A percentile compares a stretch with the other conserved stretches of the same genome.
Conservation (phyloP, 2,888 invertebrate species). For the Dicranocentrus wangi region DNA sequence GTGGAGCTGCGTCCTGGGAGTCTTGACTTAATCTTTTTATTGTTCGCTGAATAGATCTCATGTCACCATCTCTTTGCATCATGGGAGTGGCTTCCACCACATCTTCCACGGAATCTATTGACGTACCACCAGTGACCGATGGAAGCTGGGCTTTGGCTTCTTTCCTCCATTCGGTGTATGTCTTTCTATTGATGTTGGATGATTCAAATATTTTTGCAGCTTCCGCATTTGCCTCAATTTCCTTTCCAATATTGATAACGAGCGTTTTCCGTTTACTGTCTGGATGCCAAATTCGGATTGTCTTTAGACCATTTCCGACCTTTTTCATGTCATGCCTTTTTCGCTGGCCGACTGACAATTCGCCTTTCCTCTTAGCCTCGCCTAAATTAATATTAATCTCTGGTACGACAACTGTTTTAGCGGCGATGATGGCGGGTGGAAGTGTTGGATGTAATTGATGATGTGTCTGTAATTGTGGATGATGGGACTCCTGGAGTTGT, state of each 20-base stretch:
- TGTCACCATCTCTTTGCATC: slow-evolving; percentile 15
- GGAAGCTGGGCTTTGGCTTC: slow-evolving; percentile 38
- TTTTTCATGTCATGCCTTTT: too few relatives aligned
- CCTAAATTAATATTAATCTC: too few relatives aligned
- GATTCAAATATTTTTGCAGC: slow-evolving; percentile 21
- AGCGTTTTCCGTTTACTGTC: slow-evolving; percentile 11
- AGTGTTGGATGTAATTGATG: too few relatives aligned
- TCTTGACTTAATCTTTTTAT: slow-evolving; percentile 17
- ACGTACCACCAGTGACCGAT: slow-evolving; percentile 24
- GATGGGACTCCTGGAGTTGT: too few relatives aligned
- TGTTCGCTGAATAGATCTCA: neutral
- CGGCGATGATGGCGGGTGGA: too few relatives aligned
- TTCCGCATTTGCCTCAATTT: neutral
- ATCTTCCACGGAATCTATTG: slow-evolving; percentile 33
- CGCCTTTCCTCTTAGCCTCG: too few relatives aligned
- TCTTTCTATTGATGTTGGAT: slow-evolving; percentile 18
- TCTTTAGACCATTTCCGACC: too few relatives aligned
- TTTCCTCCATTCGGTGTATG: slow-evolving; percentile 34
- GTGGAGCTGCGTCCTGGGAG: neutral
- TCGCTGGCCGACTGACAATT: too few relatives aligned
- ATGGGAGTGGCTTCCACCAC: neutral
- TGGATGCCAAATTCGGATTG: slow-evolving; percentile 26
- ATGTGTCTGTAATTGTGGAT: too few relatives aligned
- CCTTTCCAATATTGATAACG: neutral
- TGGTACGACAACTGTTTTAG: too few relatives aligned